Evolutionary conservation across 2,113 vertebrate species (phyloP).

Genomic region (Ceratotherium simum): DNA sequence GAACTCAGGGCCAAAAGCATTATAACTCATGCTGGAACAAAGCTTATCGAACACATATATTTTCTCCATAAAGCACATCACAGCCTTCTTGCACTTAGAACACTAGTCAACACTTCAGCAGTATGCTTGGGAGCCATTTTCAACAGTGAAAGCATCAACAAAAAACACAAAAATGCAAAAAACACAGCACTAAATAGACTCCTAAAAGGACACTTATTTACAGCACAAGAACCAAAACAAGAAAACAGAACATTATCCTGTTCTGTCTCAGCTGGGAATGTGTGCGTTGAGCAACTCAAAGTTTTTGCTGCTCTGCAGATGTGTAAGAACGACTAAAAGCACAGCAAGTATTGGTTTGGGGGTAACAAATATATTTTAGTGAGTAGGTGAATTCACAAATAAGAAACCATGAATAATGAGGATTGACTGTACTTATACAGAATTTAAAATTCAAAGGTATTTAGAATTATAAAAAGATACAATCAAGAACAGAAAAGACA

Average conservation of each 20-base stretch:
- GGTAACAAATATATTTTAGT: neutral
- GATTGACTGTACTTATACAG: neutral
- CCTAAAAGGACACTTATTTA: neutral
- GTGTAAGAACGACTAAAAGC: neutral
- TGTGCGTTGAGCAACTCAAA: neutral
- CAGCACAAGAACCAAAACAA: neutral
- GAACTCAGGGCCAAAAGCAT: neutral
- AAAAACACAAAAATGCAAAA: neutral
- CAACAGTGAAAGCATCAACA: neutral
- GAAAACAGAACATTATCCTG: neutral
- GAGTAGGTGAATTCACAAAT: neutral
- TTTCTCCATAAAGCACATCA: neutral
- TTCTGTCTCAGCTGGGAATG: neutral
- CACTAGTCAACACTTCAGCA: neutral
- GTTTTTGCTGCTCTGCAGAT: neutral
- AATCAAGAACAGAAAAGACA: neutral
- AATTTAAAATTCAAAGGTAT: constrained; percentile 13
- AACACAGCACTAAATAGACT: neutral
- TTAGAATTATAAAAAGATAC: neutral
- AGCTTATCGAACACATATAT: neutral
- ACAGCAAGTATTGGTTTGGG: neutral
- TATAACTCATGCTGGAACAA: neutral
- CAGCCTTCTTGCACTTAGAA: neutral
- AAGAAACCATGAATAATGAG: neutral
- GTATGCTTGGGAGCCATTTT: neutral